phyloP scores from a whole-genome alignment of 1,140 invertebrate genomes.

The Gonatopus flavifemur region DNA sequence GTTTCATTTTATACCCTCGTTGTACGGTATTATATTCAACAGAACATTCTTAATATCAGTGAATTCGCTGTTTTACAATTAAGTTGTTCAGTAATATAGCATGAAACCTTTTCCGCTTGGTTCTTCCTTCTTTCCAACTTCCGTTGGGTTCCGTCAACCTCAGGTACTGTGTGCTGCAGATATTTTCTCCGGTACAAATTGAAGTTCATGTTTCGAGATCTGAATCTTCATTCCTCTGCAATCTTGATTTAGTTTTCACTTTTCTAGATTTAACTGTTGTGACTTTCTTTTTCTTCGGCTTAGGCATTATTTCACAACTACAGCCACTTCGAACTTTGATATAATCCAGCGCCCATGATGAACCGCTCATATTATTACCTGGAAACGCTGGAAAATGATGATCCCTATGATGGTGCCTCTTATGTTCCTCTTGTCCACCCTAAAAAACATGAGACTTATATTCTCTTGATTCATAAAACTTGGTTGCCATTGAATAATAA shows the following conservation, averaged over 20 bases:
- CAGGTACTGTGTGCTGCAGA: no score
- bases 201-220: constrained; percentile 22
- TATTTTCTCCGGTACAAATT: no score
- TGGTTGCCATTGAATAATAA: no score
- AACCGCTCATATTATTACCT: constrained; percentile 49
- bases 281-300: constrained; percentile 51
- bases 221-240: constrained; percentile 18
- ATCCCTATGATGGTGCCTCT: constrained; percentile 51
- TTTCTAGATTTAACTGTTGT: constrained; percentile 37
- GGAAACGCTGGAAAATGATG: constrained; percentile 59
- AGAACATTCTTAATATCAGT: no score
- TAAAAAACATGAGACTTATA: constrained; percentile 7
- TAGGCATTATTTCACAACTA: constrained; percentile 70
- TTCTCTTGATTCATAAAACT: neutral
- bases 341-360: constrained; percentile 76
- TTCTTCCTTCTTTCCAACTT: no score
- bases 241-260: constrained; percentile 38
- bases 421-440: constrained; percentile 47
- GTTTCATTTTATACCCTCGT: no score
- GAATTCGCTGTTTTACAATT: no score
- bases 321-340: constrained; percentile 80
- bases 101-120: no score
- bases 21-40: no score
- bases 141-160: no score
- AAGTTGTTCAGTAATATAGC: no score